Conservation (phyloP, 2,888 invertebrate species). For the Chrysina gloriosa region DNA sequence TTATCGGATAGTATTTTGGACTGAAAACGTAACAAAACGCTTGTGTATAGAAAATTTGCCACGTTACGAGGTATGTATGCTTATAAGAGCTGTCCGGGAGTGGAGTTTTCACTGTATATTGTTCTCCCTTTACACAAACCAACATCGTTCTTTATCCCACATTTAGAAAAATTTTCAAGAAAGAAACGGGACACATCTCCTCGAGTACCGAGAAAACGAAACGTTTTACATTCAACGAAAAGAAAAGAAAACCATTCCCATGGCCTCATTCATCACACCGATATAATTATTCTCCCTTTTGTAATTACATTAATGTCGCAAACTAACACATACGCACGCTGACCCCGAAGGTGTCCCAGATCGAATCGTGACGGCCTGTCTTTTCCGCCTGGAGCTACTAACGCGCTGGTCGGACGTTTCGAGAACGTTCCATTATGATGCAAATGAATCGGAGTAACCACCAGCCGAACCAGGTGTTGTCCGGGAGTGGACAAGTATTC, state of each 20-base stretch:
- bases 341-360: slow-evolving; percentile 54
- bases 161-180: no score
- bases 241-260: slow-evolving; percentile 49
- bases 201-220: not conserved
- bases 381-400: slow-evolving; percentile 35
- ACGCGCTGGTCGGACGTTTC: slow-evolving; percentile 40
- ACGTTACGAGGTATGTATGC: no score
- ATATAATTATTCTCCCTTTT: slow-evolving; percentile 61
- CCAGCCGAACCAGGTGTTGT: slow-evolving; percentile 62
- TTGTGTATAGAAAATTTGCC: no score
- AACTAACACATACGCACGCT: slow-evolving; percentile 58
- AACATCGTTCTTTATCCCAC: no score
- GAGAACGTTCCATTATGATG: slow-evolving; percentile 59
- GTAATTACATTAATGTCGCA: slow-evolving; percentile 59
- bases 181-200: no score
- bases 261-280: slow-evolving; percentile 47
- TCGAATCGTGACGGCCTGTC: slow-evolving; percentile 45
- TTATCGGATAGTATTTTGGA: no score
- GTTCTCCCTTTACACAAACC: no score
- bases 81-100: no score
- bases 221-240: slow-evolving; percentile 1
- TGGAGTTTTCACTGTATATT: no score
- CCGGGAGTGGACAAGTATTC: slow-evolving; percentile 60
- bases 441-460: slow-evolving; percentile 60
- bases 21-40: no score